Base-by-base conservation (phyloP, 2,888 invertebrate genomes). In the Oscheius onirici region DNA sequence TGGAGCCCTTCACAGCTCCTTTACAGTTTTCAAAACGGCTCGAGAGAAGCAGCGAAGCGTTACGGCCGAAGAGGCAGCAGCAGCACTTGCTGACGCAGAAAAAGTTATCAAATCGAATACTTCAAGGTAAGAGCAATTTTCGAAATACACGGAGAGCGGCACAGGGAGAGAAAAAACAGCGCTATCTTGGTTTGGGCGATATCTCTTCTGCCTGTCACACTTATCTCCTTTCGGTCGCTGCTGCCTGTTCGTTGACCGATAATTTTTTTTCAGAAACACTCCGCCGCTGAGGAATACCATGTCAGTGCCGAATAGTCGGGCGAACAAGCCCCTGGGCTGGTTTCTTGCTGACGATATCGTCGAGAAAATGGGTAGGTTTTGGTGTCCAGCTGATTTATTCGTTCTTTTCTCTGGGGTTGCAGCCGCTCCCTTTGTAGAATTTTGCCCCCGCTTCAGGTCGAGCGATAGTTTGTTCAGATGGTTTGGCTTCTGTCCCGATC, bases 251-350 rank as follows among this genome's bases (percentile, higher is more conserved):
- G 11, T 58, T 15, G 26, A 11, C 17, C 34, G n/a, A 55, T 15
- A 8, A 24, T 5, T 49, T 49, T 46, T 43, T 63, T 63, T 49
- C 49, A 63, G 63, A 46, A 28, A n/a, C 26, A 49, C 63, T 10
- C 46, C 63, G 24, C 63, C 63, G n/a, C 46, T 46, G 34, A 63
- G 51, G 26, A 58, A 40, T 17, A 58, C 49, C 44, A 43, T 58
- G 58, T 57, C 68, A 20, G 57, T 41, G 24, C 20, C 68, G 20
- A 68, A 57, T 41, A 44, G 55, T 34, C 65, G 71, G n/a, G 58
- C 41, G 20, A 71, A 66, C 57, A 82, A 82, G 65, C 80, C 82
- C 2, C 77, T 82, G 46, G 82, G 75, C 44, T 82, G 82, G 82
- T 82, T 82, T 54, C 72, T 82, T 72, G 71, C 71, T 44, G 72